Conservation (phyloP, 2,113 vertebrate genomes). For the Oceanites oceanicus region DNA sequence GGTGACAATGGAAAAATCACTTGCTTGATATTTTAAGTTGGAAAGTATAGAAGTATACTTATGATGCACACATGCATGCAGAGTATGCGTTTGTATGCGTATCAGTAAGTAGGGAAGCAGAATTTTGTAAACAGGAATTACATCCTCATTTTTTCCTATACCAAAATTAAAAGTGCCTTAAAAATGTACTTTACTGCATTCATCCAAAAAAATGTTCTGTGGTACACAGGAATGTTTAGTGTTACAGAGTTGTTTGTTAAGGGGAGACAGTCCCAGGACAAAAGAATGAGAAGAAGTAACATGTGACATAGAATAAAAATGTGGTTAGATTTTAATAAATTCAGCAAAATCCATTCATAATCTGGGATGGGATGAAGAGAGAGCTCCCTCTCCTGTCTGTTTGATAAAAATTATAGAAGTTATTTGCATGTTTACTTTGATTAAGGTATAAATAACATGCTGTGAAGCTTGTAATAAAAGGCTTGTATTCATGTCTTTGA, state of each 20-base stretch:
- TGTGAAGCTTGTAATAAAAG: background rate
- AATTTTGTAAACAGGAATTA: background rate
- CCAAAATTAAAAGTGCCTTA: background rate
- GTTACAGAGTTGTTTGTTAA: background rate
- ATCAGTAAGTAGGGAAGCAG: background rate
- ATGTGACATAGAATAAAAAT: background rate
- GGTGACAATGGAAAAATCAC: background rate
- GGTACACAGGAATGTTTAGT: background rate
- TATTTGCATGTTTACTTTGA: slow-evolving; percentile 10
- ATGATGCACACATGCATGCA: background rate
- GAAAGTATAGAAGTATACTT: background rate
- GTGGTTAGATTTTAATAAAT: background rate
- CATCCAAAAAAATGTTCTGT: background rate
- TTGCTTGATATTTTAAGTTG: background rate
- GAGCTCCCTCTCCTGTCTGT: slow-evolving; percentile 79
- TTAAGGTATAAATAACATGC: background rate
- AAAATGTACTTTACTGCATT: background rate
- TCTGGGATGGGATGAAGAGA: slow-evolving; percentile 47
- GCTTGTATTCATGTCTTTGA: background rate
- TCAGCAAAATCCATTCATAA: background rate
- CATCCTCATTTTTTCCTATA: background rate
- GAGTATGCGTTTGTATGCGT: background rate
- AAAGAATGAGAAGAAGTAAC: background rate
- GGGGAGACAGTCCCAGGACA: background rate
- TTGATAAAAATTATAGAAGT: slow-evolving; percentile 37